Base-by-base conservation (phyloP, 2,113 vertebrate species). In the Macaca mulatta region DNA sequence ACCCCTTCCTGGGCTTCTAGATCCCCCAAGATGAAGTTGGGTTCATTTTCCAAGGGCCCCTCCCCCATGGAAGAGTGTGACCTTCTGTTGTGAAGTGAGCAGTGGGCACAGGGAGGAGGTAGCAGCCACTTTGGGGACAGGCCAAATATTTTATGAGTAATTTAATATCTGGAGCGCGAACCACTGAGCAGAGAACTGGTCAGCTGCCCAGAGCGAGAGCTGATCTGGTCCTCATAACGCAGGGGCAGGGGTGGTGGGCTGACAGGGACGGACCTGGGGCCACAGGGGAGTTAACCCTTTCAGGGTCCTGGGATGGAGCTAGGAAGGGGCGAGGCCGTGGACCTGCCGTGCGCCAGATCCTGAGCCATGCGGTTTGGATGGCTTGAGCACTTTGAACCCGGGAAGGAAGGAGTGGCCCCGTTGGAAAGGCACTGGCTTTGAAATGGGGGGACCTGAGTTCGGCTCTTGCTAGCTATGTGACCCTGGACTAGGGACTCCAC, bases 131-230 rank as follows among this genome's bases (percentile, higher is more conserved):
- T 97, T 97, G 38, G 98, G 98, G 98, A 98, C 93, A 95, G 95
- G 98, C 96, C 98, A 95, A 98, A 98, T 98, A 98, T 98, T 99
- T 99, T 98, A 98, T 99, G 98, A 98, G 99, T 99, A 98, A 99
- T 99, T 99, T 99, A 99, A 99, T 99, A 99, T 99, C 98, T 99
- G 98, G 98, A 98, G 98, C 98, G 96, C 80, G 98, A 98, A 97
- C 96, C 98, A 96, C 97, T 97, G 97, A 97, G 97, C 98, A 84
- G 98, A 97, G 98, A 98, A 97, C 97, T 98, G 80, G 87, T 93
- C 96, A 92, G 98, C 98, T 93, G 95, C 90, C 97, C 81, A 59
- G 98, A 98, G 97, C 96, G 93, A 86, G 87, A 3, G 80, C 83
- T 52, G 96, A 97, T 97, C 98, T 98, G 98, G 95, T 98, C 97